Evolutionary conservation across 2,113 vertebrate genomes (phyloP), one percentile per base, ranked within the genome.

Genomic region (Mionectes macconnelli): DNA sequence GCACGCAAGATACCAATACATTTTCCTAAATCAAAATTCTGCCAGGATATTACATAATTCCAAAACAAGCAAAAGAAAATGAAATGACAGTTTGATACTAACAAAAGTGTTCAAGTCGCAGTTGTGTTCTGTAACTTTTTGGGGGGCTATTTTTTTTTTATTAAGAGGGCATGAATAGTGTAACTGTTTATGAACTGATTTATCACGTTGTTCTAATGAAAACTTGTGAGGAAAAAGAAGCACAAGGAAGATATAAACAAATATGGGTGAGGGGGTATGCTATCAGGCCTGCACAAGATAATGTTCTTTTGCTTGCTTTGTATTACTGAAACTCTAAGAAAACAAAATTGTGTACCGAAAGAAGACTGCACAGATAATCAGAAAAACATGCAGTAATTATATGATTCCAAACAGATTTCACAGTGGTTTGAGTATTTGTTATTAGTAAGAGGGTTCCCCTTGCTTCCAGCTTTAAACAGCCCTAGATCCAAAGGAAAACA

Each of bases 41-140:
- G 30, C 35, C 75, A 49, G 59, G 42, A 66, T 70, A 67, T 86
- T 53, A 70, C 81, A 72, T 42, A 76, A 68, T 52, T 68, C 14
- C 53, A 93, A 95, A 95, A 59, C 90, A 90, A 96, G 94, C 94
- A 95, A 96, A 96, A 95, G 96, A 88, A 70, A 87, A 59, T 28
- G 3, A n/a, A 78, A 44, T 1, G 5, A 68, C 47, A 14, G 16
- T 22, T 74, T 45, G 37, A 31, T 60, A 73, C 8, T 15, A 75
- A 52, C 30, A 62, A 56, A 68, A 62, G 28, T 35, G 19, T 37
- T 88, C 16, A 57, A 50, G 27, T 59, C 7, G 9, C 28, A 67
- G 52, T 11, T 78, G 42, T 56, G 47, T 20, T 93, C 40, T 47
- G 23, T 18, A 53, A 35, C 22, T 42, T 39, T 55, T 70, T 57